Conservation (phyloP, 2,888 invertebrate species). For the Bugulina stolonifera region DNA sequence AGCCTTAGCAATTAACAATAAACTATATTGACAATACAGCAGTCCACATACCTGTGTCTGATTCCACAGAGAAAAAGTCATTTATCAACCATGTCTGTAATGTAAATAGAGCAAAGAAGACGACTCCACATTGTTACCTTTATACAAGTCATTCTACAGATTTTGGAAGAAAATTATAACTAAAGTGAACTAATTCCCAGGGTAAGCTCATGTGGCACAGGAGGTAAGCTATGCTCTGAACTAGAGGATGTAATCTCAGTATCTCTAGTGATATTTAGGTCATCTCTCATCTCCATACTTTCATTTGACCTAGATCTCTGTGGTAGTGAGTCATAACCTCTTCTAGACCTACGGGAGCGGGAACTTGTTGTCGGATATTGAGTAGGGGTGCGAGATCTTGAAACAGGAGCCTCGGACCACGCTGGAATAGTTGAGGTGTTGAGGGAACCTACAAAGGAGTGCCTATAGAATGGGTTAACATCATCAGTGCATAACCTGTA, state of each 20-base stretch:
- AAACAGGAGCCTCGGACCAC: not conserved
- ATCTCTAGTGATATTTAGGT: not conserved
- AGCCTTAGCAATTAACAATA: no score
- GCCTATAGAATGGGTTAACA: conserved; percentile 20
- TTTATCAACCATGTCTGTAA: no score
- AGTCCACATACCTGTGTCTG: no score
- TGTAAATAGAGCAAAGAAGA: no score
- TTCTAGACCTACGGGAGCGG: not conserved
- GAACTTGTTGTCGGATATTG: not conserved
- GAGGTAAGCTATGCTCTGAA: not conserved
- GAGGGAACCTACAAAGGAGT: conserved; percentile 23
- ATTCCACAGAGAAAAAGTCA: no score
- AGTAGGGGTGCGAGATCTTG: not conserved
- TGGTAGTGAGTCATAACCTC: not conserved
- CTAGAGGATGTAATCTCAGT: not conserved
- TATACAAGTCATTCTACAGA: no score
- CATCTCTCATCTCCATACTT: not conserved
- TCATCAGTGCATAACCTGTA: not conserved
- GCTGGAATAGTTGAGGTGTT: conserved; percentile 12
- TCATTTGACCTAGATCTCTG: not conserved
- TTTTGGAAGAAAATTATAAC: no score
- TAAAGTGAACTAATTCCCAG: no score
- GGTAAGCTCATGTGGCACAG: no score
- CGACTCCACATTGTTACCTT: no score
- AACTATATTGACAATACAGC: no score